These are phyloP conservation scores for Drosophila affinis DNA, from an alignment of 2,888 invertebrate genomes.

Conservation along the genomic window DNA sequence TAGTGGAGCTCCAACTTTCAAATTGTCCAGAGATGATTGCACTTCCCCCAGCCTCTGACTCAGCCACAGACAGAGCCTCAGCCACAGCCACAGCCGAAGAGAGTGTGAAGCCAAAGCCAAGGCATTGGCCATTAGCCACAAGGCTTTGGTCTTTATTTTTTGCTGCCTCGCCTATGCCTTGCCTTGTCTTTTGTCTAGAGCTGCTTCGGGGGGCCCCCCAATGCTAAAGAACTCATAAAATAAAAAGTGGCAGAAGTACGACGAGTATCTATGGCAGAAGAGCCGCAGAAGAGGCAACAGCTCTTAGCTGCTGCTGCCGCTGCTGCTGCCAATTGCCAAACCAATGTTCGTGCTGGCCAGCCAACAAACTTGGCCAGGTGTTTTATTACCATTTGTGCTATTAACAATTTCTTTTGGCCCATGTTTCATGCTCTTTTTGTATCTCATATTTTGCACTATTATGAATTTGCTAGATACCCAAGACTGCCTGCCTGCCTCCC, in stretches of 20 bases:
- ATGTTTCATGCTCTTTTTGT: conserved; percentile 33
- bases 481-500: conserved; percentile 11
- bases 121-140: conserved; percentile 59
- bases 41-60: conserved; percentile 27
- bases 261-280: conserved; percentile 42
- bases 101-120: conserved; percentile 1
- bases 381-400: conserved; percentile 69
- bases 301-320: conserved; percentile 34
- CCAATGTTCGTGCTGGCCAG: conserved; percentile 60
- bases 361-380: conserved; percentile 71
- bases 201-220: conserved; percentile 50
- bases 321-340: conserved; percentile 55
- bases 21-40: conserved; percentile 57
- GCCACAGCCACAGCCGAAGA: conserved; percentile 8
- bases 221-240: conserved; percentile 75
- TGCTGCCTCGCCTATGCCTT: conserved; percentile 19
- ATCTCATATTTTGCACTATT: conserved; percentile 60
- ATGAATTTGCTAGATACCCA: conserved; percentile 52
- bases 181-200: conserved; percentile 49
- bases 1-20: conserved; percentile 36
- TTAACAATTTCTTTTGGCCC: conserved; percentile 77
- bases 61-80: background rate
- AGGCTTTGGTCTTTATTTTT: conserved; percentile 35
- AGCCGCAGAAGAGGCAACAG: conserved; percentile 11
- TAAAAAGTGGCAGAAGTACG: conserved; percentile 36